Percentiles rank a stretch among this genome's conserved stretches.
These are phyloP conservation scores for Drosophila maculinotata DNA, from an alignment of 2,888 invertebrate species.

Conservation along the genomic window DNA sequence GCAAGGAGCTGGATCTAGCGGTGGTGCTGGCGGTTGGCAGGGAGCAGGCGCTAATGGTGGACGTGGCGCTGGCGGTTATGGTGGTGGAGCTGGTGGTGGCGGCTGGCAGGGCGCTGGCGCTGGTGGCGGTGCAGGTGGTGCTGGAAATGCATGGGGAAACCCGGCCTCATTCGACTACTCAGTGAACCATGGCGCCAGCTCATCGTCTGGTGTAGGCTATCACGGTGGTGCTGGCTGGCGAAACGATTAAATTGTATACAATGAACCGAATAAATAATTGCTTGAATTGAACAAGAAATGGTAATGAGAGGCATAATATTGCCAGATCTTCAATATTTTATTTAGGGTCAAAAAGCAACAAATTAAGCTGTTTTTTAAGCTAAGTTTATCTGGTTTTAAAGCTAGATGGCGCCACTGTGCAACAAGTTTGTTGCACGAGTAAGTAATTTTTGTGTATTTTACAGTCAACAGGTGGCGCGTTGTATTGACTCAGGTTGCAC, in stretches of 20 bases:
- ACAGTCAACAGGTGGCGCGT: constrained; percentile 5
- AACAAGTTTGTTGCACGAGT: background rate
- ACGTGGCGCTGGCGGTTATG: constrained; percentile 33
- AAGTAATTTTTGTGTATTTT: background rate
- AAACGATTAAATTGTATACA: constrained; percentile 57
- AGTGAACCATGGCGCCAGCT: constrained; percentile 49
- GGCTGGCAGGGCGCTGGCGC: constrained; percentile 10
- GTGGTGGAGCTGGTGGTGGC: constrained; percentile 36
- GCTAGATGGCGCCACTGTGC: constrained; percentile 12
- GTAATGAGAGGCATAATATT: too few relatives aligned
- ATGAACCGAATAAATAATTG: constrained; percentile 27
- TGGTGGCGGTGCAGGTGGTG: constrained; percentile 29
- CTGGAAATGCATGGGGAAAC: constrained; percentile 52
- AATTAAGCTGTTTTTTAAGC: background rate
- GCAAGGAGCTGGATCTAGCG: constrained; percentile 28
- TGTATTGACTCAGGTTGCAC: background rate
- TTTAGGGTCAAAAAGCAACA: too few relatives aligned
- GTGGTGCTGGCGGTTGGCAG: constrained; percentile 36
- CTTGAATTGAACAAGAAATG: background rate
- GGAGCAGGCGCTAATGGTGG: constrained; percentile 24
- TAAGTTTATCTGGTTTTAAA: background rate
- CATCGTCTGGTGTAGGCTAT: constrained; percentile 50
- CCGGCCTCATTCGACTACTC: constrained; percentile 51
- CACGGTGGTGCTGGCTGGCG: constrained; percentile 71
- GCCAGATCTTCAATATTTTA: too few relatives aligned